These are phyloP conservation scores for Phylloscopus collybita DNA, from an alignment of 2,797 vertebrate genomes.

Conservation along the genomic window DNA sequence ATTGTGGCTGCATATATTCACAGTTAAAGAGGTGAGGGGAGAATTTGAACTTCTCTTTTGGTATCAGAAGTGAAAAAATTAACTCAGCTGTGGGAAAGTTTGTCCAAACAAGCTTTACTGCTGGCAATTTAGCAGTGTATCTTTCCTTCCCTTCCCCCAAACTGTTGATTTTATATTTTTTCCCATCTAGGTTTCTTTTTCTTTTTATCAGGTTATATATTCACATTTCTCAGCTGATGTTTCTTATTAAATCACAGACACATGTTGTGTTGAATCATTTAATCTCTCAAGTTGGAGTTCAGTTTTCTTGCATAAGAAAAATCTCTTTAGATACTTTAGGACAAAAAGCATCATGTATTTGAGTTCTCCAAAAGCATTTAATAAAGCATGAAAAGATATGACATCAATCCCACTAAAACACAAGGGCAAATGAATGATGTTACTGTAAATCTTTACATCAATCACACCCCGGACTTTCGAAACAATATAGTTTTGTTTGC, in stretches of 20 bases:
- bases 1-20: neutral
- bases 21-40: neutral
- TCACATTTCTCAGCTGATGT: conserved; percentile 77
- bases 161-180: conserved; percentile 76
- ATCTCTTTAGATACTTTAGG: conserved; percentile 77
- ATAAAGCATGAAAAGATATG: conserved; percentile 99
- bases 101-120: conserved; percentile 60
- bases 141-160: conserved; percentile 19
- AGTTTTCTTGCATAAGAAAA: conserved; percentile 71
- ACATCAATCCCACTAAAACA: conserved; percentile 95
- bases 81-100: conserved; percentile 51
- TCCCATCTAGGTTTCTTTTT: conserved; percentile 64
- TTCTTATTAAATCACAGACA: conserved; percentile 91
- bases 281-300: conserved; percentile 84
- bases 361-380: conserved; percentile 88
- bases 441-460: conserved; percentile 96
- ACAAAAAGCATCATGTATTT: conserved; percentile 88
- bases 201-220: conserved; percentile 78
- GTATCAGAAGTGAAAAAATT: neutral
- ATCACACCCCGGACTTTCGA: conserved; percentile 89
- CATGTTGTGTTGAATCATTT: conserved; percentile 88
- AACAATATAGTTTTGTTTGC: conserved; percentile 99
- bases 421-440: conserved; percentile 95
- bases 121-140: conserved; percentile 74
- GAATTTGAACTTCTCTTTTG: neutral